These are phyloP conservation scores for Ornithorhynchus anatinus DNA, from an alignment of 2,113 vertebrate species.

Conservation along the genomic window DNA sequence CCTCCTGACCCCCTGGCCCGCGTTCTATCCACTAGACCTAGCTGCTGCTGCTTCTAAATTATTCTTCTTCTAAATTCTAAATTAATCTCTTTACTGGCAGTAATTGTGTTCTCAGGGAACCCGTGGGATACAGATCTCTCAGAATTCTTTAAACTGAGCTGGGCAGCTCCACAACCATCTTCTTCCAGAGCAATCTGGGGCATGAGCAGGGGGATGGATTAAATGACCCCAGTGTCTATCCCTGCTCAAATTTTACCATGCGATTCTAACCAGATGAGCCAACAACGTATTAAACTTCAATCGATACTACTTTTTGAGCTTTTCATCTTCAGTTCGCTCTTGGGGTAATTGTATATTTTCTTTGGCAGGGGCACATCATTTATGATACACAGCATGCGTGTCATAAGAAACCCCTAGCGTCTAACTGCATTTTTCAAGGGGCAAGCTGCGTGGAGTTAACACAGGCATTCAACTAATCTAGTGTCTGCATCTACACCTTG, in stretches of 20 bases:
- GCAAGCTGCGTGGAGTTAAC: conserved; percentile 3
- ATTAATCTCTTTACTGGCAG: conserved; percentile 22
- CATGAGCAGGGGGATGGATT: conserved; percentile 3
- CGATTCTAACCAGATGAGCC: conserved; percentile 63
- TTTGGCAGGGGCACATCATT: conserved; percentile 42
- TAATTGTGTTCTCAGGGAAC: conserved; percentile 28
- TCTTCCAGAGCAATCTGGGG: conserved; percentile 24
- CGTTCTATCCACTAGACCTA: too few species aligned
- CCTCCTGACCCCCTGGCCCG: too few species aligned
- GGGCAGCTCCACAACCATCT: too few species aligned
- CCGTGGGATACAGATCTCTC: conserved; percentile 35
- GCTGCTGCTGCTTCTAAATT: too few species aligned
- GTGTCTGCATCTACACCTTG: conserved; percentile 46
- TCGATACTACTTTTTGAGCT: conserved; percentile 49
- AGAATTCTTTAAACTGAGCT: conserved; percentile 10
- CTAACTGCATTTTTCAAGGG: conserved; percentile 20
- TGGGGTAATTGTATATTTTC: conserved; percentile 59
- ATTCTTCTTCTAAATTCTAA: too few species aligned
- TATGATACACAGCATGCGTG: conserved; percentile 40
- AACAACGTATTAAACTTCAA: conserved; percentile 3
- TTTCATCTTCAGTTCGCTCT: conserved; percentile 51
- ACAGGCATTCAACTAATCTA: conserved; percentile 23
- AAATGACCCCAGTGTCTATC: conserved; percentile 43
- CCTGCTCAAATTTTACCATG: conserved; percentile 30
- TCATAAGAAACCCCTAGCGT: conserved; percentile 47